Conservation (phyloP, 2,113 vertebrate species). For the Psittacula cyanocephala region DNA sequence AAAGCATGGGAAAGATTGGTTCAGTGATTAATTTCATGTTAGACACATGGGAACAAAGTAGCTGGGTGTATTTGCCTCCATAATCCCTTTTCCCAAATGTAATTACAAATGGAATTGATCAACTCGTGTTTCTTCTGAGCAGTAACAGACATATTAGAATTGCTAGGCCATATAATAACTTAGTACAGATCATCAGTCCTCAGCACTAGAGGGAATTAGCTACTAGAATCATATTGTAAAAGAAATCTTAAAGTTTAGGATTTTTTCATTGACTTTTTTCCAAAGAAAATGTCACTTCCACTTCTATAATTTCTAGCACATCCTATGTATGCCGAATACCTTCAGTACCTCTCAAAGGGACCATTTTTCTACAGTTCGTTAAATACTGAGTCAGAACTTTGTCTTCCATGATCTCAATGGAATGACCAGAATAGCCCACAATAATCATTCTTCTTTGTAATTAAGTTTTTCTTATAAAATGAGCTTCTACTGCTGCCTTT, state of each 20-base stretch:
- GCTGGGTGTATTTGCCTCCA: slow-evolving; percentile 71
- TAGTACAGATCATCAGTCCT: slow-evolving; percentile 37
- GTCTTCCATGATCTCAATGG: background rate
- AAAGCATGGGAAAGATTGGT: slow-evolving; percentile 42
- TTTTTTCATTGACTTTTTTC: background rate
- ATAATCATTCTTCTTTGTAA: background rate
- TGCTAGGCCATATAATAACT: slow-evolving; percentile 58
- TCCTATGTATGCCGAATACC: background rate
- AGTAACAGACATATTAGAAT: slow-evolving; percentile 49
- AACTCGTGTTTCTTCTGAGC: slow-evolving; percentile 63
- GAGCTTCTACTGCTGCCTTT: background rate
- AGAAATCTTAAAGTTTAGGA: background rate
- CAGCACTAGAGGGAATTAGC: background rate
- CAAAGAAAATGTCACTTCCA: background rate
- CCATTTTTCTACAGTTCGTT: background rate
- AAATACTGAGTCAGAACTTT: background rate
- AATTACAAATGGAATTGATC: slow-evolving; percentile 77
- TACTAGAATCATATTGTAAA: slow-evolving; percentile 38
- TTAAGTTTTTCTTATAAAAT: background rate
- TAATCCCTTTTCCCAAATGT: slow-evolving; percentile 77
- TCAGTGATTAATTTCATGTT: slow-evolving; percentile 73
- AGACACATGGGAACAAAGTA: slow-evolving; percentile 61
- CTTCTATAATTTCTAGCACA: background rate
- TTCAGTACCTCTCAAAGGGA: background rate
- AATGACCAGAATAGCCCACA: background rate